These are phyloP conservation scores for Takifugu rubripes DNA, from an alignment of 2,797 vertebrate genomes.

Conservation along the genomic window DNA sequence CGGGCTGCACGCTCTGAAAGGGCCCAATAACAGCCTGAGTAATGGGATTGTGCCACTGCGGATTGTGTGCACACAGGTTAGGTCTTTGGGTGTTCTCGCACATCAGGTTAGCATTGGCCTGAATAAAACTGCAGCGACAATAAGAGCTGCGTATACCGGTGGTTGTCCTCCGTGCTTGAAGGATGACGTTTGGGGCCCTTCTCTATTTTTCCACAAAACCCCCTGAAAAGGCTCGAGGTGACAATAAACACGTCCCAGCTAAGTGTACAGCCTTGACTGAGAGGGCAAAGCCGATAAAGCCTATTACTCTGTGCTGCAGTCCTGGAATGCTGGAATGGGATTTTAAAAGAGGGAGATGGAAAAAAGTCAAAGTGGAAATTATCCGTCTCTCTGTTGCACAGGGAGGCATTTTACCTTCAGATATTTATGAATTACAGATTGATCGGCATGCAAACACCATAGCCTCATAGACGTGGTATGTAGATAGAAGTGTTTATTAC, in stretches of 20 bases:
- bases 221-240: constrained; percentile 11
- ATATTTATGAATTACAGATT: too few relatives aligned
- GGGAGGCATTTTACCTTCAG: too few relatives aligned
- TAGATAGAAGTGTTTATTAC: too few relatives aligned
- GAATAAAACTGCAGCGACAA: constrained; percentile 39
- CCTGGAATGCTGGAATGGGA: too few relatives aligned
- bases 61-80: constrained; percentile 70
- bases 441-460: too few relatives aligned
- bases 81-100: constrained; percentile 67
- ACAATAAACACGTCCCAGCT: constrained; percentile 8
- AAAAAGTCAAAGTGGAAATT: neutral
- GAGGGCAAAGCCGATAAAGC: too few relatives aligned
- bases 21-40: constrained; percentile 71
- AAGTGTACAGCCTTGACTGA: too few relatives aligned
- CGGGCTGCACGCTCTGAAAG: constrained; percentile 66
- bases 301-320: too few relatives aligned
- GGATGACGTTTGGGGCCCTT: neutral
- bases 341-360: too few relatives aligned
- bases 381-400: neutral
- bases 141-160: constrained; percentile 18
- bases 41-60: constrained; percentile 75
- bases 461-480: too few relatives aligned
- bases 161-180: constrained; percentile 35
- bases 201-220: constrained; percentile 18
- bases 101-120: constrained; percentile 53